phyloP scores from a whole-genome alignment of 92 coral and sea anemone species.

The Paramuricea clavata region DNA sequence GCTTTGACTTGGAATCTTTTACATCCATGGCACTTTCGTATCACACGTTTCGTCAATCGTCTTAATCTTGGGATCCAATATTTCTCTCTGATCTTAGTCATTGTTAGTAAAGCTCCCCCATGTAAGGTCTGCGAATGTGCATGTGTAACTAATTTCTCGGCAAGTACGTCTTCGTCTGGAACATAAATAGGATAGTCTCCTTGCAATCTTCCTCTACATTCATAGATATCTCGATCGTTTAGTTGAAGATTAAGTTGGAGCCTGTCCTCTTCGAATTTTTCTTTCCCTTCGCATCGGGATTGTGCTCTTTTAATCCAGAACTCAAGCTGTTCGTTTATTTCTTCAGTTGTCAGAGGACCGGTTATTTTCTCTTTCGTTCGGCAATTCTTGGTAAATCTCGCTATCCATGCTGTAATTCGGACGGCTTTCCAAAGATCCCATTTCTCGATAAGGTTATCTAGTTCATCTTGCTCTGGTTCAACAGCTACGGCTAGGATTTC shows the following conservation, averaged over 20 bases:
- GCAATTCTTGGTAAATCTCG: not conserved
- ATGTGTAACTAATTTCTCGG: constrained; percentile 29
- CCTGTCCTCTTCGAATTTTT: not conserved
- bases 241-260: not conserved
- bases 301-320: constrained; percentile 8
- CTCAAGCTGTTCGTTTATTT: not conserved
- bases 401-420: not conserved
- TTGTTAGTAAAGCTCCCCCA: constrained; percentile 59
- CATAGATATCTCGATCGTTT: not conserved
- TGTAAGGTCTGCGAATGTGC: constrained; percentile 38
- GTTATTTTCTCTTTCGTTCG: not conserved
- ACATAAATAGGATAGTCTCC: constrained; percentile 54
- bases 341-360: not conserved
- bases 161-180: constrained; percentile 45
- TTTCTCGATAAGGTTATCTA: not conserved
- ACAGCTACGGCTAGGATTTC: constrained; percentile 27
- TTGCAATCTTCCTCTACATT: constrained; percentile 50
- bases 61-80: constrained; percentile 58
- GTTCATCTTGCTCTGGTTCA: not conserved
- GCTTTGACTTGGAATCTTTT: constrained; percentile 31
- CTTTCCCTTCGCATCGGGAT: not conserved
- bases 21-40: constrained; percentile 46
- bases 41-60: constrained; percentile 32
- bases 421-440: constrained; percentile 12
- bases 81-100: constrained; percentile 46